Evolutionary conservation across 2,888 invertebrate genomes (phyloP), one percentile per base, ranked within the genome.

Genomic region (Pasiphila rectangulata): DNA sequence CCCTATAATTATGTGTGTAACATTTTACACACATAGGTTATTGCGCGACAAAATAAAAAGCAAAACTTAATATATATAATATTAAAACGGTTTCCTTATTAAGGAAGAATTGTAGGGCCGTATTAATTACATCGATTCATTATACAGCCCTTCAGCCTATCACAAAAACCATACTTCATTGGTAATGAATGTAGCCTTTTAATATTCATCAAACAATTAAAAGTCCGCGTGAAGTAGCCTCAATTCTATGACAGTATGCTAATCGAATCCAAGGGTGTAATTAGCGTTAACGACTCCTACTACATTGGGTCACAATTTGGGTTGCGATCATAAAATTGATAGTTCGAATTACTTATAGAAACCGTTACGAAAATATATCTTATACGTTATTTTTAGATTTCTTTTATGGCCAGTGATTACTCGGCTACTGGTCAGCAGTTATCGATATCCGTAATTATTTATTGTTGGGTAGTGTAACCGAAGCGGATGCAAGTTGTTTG

Each of bases 401-500:
- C 64, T 75, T 67, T 73, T 67, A 73, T 72, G 69, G 61, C 61
- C 56, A 59, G 61, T 69, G 74, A 75, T 71, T 65, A 63, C 64
- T 64, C 56, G 56, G 67, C 67, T 68, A 66, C 71, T 60, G 64
- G 72, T 69, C 68, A 67, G 75, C 50, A 50, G 50, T 75, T 80
- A 80, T 78, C 80, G 74, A 80, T 82, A 79, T 79, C 72, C 62
- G 77, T 83, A 83, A 85, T 86, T 83, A 87, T 86, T 84, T 79
- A 82, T 82, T 83, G 82, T 83, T 79, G 74, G 72, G 48, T 59
- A 63, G 73, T 66, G 70, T 71, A 77, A 74, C 78, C 74, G 73
- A 76, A 73, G 78, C 86, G 86, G 87, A 86, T 85, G 80, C 69
- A 68, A 82, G 86, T 75, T 69, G 79, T 85, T 87, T 82, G 83